phyloP scores from a whole-genome alignment of 2,888 invertebrate genomes.

The Harmothoe impar region DNA sequence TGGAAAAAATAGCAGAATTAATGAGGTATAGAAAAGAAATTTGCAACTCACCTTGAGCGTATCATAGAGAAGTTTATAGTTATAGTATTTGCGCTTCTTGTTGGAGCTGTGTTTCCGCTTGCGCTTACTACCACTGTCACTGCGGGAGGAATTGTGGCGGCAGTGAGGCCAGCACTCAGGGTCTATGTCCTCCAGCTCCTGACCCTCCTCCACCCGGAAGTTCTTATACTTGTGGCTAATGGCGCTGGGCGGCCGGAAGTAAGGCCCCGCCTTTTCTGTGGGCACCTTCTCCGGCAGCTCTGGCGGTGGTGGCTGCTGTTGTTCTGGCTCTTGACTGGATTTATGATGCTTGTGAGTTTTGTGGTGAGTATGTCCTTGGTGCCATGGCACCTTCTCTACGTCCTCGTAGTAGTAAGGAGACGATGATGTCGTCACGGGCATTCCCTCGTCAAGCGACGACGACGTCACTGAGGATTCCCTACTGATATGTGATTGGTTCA shows the following conservation, averaged over 20 bases:
- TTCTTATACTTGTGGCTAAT: constrained; percentile 57
- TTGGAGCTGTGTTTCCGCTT: constrained; percentile 61
- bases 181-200: constrained; percentile 27
- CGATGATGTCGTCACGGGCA: background rate
- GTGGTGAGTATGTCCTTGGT: constrained; percentile 50
- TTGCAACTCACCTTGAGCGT: constrained; percentile 58
- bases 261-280: constrained; percentile 49
- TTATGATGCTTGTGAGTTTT: constrained; percentile 18
- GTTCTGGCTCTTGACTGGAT: background rate
- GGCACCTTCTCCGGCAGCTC: constrained; percentile 4
- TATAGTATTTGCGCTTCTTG: constrained; percentile 60
- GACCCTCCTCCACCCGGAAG: constrained; percentile 32
- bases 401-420: constrained; percentile 5
- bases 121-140: constrained; percentile 59
- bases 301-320: background rate
- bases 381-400: constrained; percentile 51
- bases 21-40: background rate
- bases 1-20: no score
- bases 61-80: constrained; percentile 64
- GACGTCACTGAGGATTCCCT: background rate
- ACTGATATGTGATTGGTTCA: constrained; percentile 54
- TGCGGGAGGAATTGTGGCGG: background rate
- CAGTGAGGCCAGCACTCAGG: constrained; percentile 63
- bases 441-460: background rate
- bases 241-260: constrained; percentile 63